Evolutionary conservation across 2,888 invertebrate genomes (phyloP), one percentile per base, ranked within the genome.

Genomic region (Drosophila anomalata): DNA sequence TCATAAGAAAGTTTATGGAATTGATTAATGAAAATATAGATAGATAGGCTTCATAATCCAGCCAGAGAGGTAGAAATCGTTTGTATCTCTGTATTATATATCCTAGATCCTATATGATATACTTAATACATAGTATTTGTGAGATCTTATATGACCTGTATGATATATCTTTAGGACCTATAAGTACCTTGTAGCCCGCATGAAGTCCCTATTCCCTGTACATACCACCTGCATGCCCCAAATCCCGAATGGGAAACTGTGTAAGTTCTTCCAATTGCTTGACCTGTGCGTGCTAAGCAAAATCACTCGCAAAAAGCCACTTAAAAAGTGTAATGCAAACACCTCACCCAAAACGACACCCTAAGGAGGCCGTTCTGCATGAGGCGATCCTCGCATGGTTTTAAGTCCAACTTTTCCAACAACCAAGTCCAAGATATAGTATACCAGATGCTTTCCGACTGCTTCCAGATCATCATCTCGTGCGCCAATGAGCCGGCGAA

Each of bases 401-500:
- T 31, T 12, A 17, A 12, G 24, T 22, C 24, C 47, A 70, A 51
- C 26, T 51, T 2, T 9, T 9, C 2, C 29, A 29, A 9, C 5
- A 26, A 26, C 7, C 5, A 2, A 26, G 7, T 1, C 6, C 26
- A 20, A 17, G 44, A 54, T 33, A 20, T 26, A 41, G 50, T 60
- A 24, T 54, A 55, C 33, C 22, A 62, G 39, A 48, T 47, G 24
- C 41, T n/a, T n/a, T n/a, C n/a, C n/a, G 20, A 73, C 58, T 76
- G 65, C 24, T 87, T 78, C 7, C 90, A 97, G 96, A 96, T 97
- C 68, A 96, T 99, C 53, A 96, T 98, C 3, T 97, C 98, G 0
- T 97, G 97, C 88, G 97, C 97, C 0, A 95, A 96, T 46, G 97
- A 97, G 90, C 96, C 96, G 88, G 93, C 95, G 0, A 97, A 97